Base-by-base conservation (phyloP, 2,797 vertebrate genomes). In the Acanthurus tractus region DNA sequence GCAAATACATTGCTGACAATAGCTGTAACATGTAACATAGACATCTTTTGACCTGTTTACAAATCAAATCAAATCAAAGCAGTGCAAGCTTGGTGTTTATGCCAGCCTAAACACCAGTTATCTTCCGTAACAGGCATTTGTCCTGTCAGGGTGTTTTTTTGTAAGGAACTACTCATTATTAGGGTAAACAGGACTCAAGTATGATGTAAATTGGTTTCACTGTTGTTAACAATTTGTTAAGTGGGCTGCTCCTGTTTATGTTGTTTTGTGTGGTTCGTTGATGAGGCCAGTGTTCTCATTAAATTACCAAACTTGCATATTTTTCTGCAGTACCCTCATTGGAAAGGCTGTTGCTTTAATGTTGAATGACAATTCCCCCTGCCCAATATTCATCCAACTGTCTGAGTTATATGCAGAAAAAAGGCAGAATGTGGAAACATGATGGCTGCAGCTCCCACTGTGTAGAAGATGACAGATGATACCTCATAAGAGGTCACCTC, bases 381-480 rank as follows among this genome's bases (percentile, higher is more conserved):
- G 64, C 8, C 0, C 36, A 2, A 0, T 8, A 14, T 40, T 63
- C n/a, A 13, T 48, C 63, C 56, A 17, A 6, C 45, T 18, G 49
- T 50, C 20, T 53, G 55, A 52, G 25, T 36, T 38, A 55, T 17
- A 23, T 46, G 50, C 23, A 55, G 40, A 23, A 54, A 42, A 29
- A 2, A 29, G 5, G 29, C 17, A 46, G 23, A 57, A 34, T 6
- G 44, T 54, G 46, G 70, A 84, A 66, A 20, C 54, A 55, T 70
- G 40, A 23, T 11, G 45, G 61, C 54, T 6, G 38, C 53, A 8
- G 20, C 29, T 70, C 72, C 57, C 59, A 0, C 44, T 20, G 53
- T 12, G 53, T 25, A 20, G 46, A 52, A 69, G 38, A 63, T 68
- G 64, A 86, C 73, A 52, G 74, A 74, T 56, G 67, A 23, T 59